Conservation (phyloP, 2,113 vertebrate species). For the Calypte anna region DNA sequence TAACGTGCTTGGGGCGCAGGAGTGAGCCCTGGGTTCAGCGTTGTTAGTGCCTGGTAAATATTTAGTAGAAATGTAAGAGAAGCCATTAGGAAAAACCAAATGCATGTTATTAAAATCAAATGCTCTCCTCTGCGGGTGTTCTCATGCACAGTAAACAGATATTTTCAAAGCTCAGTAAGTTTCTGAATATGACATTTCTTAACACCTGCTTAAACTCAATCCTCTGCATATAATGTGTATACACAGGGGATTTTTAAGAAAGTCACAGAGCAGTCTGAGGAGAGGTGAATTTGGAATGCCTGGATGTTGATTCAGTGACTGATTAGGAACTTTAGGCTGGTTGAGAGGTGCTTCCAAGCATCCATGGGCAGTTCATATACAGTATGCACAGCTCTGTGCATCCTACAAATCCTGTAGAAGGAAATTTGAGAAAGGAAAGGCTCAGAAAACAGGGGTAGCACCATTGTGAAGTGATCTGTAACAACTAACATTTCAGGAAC, state of each 20-base stretch:
- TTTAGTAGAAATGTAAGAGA: neutral
- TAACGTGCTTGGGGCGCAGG: accelerated
- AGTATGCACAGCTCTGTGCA: neutral
- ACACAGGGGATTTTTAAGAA: neutral
- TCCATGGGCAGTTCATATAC: neutral
- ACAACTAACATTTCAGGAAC: neutral
- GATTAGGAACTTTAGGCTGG: neutral
- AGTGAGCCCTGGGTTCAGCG: neutral
- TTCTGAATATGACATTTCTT: neutral
- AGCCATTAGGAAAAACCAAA: neutral
- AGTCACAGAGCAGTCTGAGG: neutral
- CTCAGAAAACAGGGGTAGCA: neutral
- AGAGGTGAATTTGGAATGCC: neutral
- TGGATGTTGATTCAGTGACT: neutral
- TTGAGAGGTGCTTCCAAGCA: neutral
- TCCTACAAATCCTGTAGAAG: neutral
- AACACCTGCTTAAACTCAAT: neutral
- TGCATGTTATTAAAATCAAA: neutral
- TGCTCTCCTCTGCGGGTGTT: neutral
- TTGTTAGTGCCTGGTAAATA: neutral
- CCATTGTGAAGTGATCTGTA: neutral
- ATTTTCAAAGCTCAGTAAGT: neutral
- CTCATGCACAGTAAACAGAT: neutral
- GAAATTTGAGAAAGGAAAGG: neutral
- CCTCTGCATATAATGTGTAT: neutral